Percentiles rank a stretch among this genome's conserved stretches.
phyloP scores from a whole-genome alignment of 2,797 vertebrate species.

The Limnodromus scolopaceus region DNA sequence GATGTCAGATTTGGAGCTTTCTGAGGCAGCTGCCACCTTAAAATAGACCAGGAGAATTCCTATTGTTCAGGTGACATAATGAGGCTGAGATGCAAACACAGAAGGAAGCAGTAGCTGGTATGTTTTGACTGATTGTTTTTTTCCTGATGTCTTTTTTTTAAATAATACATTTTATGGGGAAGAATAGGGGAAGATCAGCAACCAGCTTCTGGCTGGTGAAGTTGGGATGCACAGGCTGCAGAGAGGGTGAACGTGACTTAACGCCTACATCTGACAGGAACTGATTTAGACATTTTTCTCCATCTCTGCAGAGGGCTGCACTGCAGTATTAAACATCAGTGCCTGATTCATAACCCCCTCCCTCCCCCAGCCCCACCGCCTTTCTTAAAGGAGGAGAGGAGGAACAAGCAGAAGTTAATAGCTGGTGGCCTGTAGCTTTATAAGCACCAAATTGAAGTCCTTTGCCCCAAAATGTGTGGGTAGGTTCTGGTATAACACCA shows the following conservation, averaged over 20 bases:
- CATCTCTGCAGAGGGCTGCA: background rate
- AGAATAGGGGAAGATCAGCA: background rate
- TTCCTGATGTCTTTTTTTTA: background rate
- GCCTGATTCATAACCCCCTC: background rate
- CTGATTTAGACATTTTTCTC: background rate
- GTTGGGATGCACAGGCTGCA: background rate
- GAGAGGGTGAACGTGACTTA: background rate
- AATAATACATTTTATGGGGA: background rate
- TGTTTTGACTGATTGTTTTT: background rate
- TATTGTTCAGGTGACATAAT: slow-evolving; percentile 47
- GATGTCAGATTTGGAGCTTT: background rate
- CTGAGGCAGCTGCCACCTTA: background rate
- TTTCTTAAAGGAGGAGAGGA: background rate
- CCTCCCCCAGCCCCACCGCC: background rate
- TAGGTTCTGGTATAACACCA: background rate
- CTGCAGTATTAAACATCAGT: background rate
- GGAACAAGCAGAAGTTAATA: background rate
- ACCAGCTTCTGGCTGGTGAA: background rate
- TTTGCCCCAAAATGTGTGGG: background rate
- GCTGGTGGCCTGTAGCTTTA: background rate
- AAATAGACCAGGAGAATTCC: background rate
- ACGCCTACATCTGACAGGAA: background rate
- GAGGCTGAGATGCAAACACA: slow-evolving; percentile 6
- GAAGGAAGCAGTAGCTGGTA: background rate
- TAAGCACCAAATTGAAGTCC: background rate